Base-by-base conservation (phyloP, 2,113 vertebrate genomes). In the Percopsis transmontana region DNA sequence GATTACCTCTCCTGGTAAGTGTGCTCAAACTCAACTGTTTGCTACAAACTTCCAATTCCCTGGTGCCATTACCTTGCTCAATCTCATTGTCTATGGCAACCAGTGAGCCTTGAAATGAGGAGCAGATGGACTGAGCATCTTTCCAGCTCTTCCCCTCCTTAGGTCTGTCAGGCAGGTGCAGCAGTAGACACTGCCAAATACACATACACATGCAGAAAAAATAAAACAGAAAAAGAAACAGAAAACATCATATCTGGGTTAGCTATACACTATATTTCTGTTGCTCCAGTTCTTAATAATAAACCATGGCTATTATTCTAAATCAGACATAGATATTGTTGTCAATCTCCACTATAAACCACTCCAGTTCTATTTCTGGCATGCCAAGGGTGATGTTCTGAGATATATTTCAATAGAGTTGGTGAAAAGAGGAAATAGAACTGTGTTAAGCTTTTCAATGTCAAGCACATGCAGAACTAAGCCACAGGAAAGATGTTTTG, bases 41-140 rank as follows among this genome's bases (percentile, higher is more conserved):
- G 4, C 45, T 21, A 70, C 19, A 0, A 10, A 23, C 33, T n/a
- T 61, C 3, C 15, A 19, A 15, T 54, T 69, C n/a, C 18, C 10
- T 62, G 18, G 7, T 40, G 19, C 7, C 15, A 57, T 15, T 85
- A 99, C 97, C 96, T 96, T 99, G 96, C 66, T 98, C 94, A 48
- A 97, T 83, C 80, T 96, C 94, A 69, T 94, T 89, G 67, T 95
- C 88, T 8, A 97, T 91, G 19, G 91, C 65, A 2, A 94, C 94
- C 7, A 99, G 92, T 1, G 91, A 90, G 16, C 93, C 95, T 20
- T 89, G 83, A 52, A 93, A 86, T 8, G 77, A 86, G 15, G 70
- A 68, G 76, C 96, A 99, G 82, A 94, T 92, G 39, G 90, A 90
- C 54, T 90, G 92, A 66, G 97, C 94, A 19, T 92, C 90, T 3